Evolutionary conservation across 2,113 vertebrate genomes (phyloP).

Genomic region (Hepsetus odoe): DNA sequence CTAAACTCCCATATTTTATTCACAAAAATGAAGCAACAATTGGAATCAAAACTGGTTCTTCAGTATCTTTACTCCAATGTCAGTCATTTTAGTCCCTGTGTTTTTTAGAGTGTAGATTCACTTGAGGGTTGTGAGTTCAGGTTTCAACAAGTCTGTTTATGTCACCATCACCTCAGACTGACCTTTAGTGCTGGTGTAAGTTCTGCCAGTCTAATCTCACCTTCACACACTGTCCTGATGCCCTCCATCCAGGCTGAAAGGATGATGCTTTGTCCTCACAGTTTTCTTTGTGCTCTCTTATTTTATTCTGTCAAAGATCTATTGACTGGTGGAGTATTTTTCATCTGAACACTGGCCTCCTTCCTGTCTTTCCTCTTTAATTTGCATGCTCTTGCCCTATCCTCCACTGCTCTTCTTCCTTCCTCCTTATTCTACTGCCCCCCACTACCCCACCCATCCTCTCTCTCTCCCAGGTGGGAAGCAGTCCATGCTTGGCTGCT

Average conservation of each 20-base stretch:
- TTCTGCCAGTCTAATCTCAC: slow-evolving; percentile 21
- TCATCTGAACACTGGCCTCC: neutral
- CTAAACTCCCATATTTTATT: neutral
- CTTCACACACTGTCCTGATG: slow-evolving; percentile 8
- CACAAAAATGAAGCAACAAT: too few relatives aligned
- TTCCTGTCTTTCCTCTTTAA: slow-evolving; percentile 4
- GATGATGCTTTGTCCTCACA: neutral
- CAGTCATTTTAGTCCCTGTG: neutral
- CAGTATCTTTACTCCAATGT: neutral
- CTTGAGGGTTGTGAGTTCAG: neutral
- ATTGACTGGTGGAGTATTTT: neutral
- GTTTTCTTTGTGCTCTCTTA: slow-evolving; percentile 6
- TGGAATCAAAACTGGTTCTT: neutral
- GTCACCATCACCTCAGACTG: slow-evolving; percentile 27
- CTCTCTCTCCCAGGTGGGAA: slow-evolving; percentile 51
- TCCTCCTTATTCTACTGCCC: slow-evolving; percentile 3
- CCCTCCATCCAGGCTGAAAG: slow-evolving; percentile 10
- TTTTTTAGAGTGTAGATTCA: slow-evolving; percentile 13
- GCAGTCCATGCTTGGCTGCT: slow-evolving; percentile 66
- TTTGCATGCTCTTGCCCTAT: slow-evolving; percentile 38
- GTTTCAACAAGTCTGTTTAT: slow-evolving; percentile 15
- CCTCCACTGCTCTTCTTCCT: slow-evolving; percentile 21
- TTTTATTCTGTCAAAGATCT: slow-evolving; percentile 25
- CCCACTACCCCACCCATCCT: neutral
- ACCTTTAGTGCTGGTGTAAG: slow-evolving; percentile 19